Evolutionary conservation across 1,140 invertebrate species (phyloP).

Genomic region (Philopotamus ludificatus): DNA sequence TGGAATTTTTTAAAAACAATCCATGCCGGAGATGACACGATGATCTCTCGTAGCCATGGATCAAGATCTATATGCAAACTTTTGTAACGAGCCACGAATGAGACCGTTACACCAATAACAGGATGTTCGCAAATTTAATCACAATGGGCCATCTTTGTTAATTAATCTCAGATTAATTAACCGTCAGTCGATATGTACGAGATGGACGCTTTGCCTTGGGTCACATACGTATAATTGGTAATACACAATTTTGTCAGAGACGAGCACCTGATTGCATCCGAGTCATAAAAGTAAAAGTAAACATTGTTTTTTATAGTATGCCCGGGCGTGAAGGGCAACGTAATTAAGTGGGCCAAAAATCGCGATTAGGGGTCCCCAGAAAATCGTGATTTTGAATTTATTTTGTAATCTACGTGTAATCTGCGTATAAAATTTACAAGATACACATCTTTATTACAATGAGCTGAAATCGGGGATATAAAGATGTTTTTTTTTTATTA

Average conservation of each 20-base stretch:
- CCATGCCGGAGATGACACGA: not conserved
- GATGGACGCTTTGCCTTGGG: no score
- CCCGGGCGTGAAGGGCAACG: not conserved
- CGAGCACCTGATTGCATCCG: no score
- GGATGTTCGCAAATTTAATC: no score
- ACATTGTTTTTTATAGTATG: not conserved
- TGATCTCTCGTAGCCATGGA: not conserved
- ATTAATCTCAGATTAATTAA: no score
- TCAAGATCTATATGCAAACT: not conserved
- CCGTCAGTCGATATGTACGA: no score
- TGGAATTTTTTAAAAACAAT: not conserved
- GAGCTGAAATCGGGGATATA: no score
- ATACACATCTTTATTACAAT: conserved; percentile 22
- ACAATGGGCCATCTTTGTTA: no score
- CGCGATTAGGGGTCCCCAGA: not conserved
- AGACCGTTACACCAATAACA: no score
- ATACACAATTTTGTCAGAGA: no score
- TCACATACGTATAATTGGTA: no score
- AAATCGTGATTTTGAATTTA: conserved; percentile 23
- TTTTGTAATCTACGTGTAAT: conserved; percentile 18
- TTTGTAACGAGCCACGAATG: no score
- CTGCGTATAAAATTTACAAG: conserved; percentile 18
- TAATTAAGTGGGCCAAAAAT: not conserved
- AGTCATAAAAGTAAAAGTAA: not conserved
- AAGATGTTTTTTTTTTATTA: no score